phyloP scores from a whole-genome alignment of 2,797 vertebrate genomes.

The Odontamblyopus lacepedii region DNA sequence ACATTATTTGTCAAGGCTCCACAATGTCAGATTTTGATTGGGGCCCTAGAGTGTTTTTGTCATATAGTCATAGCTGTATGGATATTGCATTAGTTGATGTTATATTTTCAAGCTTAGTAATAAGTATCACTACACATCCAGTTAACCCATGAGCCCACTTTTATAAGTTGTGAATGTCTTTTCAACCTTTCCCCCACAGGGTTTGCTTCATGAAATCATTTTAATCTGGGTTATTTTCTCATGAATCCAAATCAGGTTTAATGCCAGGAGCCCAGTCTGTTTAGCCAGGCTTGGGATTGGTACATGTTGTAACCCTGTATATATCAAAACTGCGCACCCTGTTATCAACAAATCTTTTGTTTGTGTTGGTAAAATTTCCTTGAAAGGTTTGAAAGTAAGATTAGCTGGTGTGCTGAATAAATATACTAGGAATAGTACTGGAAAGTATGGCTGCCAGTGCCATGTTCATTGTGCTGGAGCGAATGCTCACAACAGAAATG shows the following conservation, averaged over 20 bases:
- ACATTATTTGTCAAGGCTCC: background rate
- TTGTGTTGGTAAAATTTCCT: conserved; percentile 20
- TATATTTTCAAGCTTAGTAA: too few species aligned
- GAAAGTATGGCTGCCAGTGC: conserved; percentile 21
- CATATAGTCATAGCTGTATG: too few species aligned
- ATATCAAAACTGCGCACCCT: background rate
- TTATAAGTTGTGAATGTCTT: background rate
- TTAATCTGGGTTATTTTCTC: background rate
- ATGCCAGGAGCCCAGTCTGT: background rate
- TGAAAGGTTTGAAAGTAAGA: conserved; percentile 11
- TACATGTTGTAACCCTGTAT: background rate
- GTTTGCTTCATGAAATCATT: background rate
- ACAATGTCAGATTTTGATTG: too few species aligned
- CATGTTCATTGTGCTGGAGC: conserved; percentile 20
- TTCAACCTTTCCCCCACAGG: background rate
- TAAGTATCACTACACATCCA: background rate
- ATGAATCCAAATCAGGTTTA: background rate
- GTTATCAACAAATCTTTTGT: conserved; percentile 9
- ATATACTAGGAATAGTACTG: background rate
- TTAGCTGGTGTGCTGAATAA: conserved; percentile 14
- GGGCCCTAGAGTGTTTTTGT: too few species aligned
- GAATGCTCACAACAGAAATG: conserved; percentile 51
- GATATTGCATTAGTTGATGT: too few species aligned
- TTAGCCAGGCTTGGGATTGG: conserved; percentile 1
- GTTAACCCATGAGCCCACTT: background rate